Evolutionary conservation across 1,140 invertebrate species (phyloP).

Genomic region (Drosophila obscura): DNA sequence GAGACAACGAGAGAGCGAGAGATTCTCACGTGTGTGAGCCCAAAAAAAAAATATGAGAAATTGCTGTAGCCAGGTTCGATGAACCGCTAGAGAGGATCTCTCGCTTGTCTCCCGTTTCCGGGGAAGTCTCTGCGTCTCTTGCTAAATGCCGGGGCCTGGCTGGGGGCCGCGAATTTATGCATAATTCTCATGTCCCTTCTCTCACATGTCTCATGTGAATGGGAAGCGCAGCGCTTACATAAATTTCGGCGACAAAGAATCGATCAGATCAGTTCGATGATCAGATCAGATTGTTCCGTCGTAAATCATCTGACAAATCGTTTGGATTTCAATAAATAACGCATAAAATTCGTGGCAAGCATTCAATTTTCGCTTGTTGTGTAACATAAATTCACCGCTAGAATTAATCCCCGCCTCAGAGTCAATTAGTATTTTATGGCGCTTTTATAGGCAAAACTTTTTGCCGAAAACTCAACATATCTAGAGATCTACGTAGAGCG

Average conservation of each 20-base stretch:
- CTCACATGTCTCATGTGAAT: background rate
- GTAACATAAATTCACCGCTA: constrained; percentile 79
- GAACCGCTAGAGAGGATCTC: constrained; percentile 35
- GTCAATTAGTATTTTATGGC: constrained; percentile 81
- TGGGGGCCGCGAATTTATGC: constrained; percentile 50
- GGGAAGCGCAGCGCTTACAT: constrained; percentile 42
- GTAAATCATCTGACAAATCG: constrained; percentile 47
- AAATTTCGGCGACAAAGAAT: constrained; percentile 57
- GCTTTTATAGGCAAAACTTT: constrained; percentile 61
- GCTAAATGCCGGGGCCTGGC: constrained; percentile 27
- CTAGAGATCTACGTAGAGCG: background rate
- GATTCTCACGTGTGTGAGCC: constrained; percentile 36
- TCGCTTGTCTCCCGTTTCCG: constrained; percentile 37
- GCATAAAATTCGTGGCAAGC: constrained; percentile 64
- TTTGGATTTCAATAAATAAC: constrained; percentile 71
- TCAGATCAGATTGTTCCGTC: background rate
- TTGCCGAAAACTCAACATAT: constrained; percentile 22
- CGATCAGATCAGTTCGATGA: constrained; percentile 50
- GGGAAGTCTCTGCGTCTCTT: constrained; percentile 25
- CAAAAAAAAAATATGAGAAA: constrained; percentile 47
- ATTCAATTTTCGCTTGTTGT: constrained; percentile 72
- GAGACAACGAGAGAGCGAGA: background rate
- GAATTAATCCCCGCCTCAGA: constrained; percentile 67
- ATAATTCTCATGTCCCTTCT: constrained; percentile 35
- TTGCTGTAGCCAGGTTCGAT: constrained; percentile 37